These are phyloP conservation scores for Hoplodrina ambigua DNA, from an alignment of 2,888 invertebrate genomes.

Conservation along the genomic window DNA sequence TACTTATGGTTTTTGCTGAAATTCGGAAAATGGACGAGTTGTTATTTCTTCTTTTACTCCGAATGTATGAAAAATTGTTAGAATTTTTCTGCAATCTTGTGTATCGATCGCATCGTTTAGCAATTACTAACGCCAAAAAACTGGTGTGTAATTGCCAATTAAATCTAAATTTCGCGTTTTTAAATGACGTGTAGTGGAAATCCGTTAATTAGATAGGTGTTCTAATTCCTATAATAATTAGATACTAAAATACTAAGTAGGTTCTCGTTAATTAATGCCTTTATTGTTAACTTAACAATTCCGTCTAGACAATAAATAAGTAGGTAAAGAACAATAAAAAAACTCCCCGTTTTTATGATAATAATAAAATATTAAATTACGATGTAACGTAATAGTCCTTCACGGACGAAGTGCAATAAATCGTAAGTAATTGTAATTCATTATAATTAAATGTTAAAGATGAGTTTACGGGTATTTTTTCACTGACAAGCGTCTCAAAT, in stretches of 20 bases:
- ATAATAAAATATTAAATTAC: neutral
- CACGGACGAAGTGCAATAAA: neutral
- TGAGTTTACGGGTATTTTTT: too few species aligned
- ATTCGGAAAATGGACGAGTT: neutral
- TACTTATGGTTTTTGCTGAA: neutral
- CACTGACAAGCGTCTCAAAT: neutral
- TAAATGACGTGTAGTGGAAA: slow-evolving; percentile 48
- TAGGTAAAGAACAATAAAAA: neutral
- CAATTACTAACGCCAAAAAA: slow-evolving; percentile 11
- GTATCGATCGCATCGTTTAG: slow-evolving; percentile 1
- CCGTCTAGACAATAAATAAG: neutral
- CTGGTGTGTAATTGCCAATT: slow-evolving; percentile 37
- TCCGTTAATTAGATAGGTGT: slow-evolving; percentile 46
- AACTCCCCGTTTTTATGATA: neutral
- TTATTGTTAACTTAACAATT: slow-evolving; percentile 8
- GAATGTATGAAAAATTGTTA: neutral
- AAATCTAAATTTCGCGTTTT: slow-evolving; percentile 41
- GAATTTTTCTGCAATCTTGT: slow-evolving; percentile 1
- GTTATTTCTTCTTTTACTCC: too few species aligned
- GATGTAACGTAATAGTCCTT: slow-evolving; percentile 1
- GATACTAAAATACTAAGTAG: neutral
- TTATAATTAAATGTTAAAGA: neutral
- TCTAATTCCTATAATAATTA: slow-evolving; percentile 7
- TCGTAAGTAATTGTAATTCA: neutral
- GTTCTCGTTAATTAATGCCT: slow-evolving; percentile 15